These are phyloP conservation scores for Stegophylla sp. DNA, from an alignment of 2,888 invertebrate genomes.

Conservation along the genomic window DNA sequence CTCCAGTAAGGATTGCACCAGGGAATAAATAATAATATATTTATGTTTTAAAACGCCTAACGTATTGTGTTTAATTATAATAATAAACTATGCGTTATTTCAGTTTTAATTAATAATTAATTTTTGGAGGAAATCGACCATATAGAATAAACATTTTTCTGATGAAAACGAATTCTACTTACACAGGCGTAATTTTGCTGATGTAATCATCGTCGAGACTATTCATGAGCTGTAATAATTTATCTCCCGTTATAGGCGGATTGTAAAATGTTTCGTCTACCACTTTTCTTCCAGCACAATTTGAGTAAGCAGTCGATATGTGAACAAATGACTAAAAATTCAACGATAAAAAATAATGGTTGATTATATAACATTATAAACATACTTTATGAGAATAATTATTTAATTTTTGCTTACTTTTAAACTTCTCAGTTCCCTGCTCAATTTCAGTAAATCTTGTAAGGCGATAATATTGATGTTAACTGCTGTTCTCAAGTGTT, in stretches of 20 bases:
- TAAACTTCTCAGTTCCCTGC: conserved; percentile 74
- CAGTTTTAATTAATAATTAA: no score
- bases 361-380: no score
- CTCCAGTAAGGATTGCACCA: no score
- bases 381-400: neutral
- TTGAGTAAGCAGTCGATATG: conserved; percentile 61
- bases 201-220: conserved; percentile 60
- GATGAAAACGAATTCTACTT: neutral
- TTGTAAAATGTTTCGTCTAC: conserved; percentile 61
- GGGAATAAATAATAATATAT: no score
- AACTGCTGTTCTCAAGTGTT: conserved; percentile 77
- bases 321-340: conserved; percentile 60
- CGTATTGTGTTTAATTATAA: neutral
- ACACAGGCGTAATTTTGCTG: conserved; percentile 60
- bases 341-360: neutral
- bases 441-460: conserved; percentile 74
- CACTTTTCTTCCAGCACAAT: conserved; percentile 57
- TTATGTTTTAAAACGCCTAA: no score
- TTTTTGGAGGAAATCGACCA: no score
- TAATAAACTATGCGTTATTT: no score
- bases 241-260: conserved; percentile 60
- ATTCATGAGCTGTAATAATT: conserved; percentile 59
- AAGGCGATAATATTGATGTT: conserved; percentile 81
- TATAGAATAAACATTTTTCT: neutral
- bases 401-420: conserved; percentile 67